Base-by-base conservation (phyloP, 2,797 vertebrate species). In the Chiroxiphia lanceolata region DNA sequence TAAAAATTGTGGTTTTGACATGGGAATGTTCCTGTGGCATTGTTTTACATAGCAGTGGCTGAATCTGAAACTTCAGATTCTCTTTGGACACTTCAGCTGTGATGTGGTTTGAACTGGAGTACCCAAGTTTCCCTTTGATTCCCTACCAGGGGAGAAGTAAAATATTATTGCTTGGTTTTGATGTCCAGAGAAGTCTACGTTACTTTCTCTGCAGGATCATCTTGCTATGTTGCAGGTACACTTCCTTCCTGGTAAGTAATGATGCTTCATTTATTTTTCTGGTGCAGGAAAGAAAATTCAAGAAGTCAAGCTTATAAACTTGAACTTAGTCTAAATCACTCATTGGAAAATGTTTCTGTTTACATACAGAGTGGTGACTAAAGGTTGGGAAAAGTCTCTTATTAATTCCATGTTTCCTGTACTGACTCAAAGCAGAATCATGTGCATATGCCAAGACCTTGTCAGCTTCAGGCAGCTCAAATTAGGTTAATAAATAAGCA, bases 11-110 rank as follows among this genome's bases (percentile, higher is more conserved):
- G 88, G 71, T 7, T 96, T 93, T 93, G 87, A 95, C 77, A 87
- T 38, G 95, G 50, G 86, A 96, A 91, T 80, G 87, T 91, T 97
- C 59, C 60, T 94, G 87, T 83, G 85, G 84, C 93, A 93, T 96
- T 97, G 81, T 95, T 97, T 97, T 91, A 90, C 89, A 91, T 48
- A 95, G 71, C 70, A 93, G 87, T 77, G 91, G 53, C 54, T 77
- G 50, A 79, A 85, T 93, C 40, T 90, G 90, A 96, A 97, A 96
- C 86, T 78, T 92, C 76, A 96, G 91, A 90, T 74, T 93, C 91
- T 96, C 89, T 95, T 88, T 80, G 77, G 90, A 88, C 53, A 48
- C 47, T 92, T 92, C 63, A 92, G 13, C 70, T 93, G 54, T 75
- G 89, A 90, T 97, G 95, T 92, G 94, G 84, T 95, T 97, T 93